Conservation (phyloP, 2,888 invertebrate genomes). For the Melieria crassipennis region DNA sequence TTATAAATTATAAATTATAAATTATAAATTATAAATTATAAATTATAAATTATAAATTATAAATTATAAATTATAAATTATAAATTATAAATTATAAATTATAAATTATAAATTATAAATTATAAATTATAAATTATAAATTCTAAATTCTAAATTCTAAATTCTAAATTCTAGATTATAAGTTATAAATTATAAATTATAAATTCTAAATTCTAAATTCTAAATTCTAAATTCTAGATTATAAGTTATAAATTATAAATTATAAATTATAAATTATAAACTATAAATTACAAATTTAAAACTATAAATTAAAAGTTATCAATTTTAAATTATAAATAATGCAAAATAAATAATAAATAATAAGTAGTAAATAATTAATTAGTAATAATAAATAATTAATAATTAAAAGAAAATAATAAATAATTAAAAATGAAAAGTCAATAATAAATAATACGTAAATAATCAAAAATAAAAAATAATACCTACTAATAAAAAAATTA, state of each 20-base stretch:
- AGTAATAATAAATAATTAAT: too few relatives aligned
- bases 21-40: neutral
- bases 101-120: too few relatives aligned
- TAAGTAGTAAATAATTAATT: too few relatives aligned
- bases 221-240: too few relatives aligned
- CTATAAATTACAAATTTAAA: neutral
- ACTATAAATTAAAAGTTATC: neutral
- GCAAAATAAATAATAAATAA: too few relatives aligned
- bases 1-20: neutral
- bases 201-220: neutral
- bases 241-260: too few relatives aligned
- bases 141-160: neutral
- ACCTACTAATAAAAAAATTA: neutral
- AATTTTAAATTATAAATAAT: neutral
- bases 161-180: neutral
- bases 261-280: too few relatives aligned
- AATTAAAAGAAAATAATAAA: neutral
- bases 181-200: neutral
- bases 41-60: neutral
- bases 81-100: too few relatives aligned
- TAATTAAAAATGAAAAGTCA: neutral
- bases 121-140: neutral
- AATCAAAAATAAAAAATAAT: too few relatives aligned
- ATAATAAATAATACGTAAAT: neutral
- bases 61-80: neutral